Evolutionary conservation across 2,888 invertebrate genomes (phyloP), one percentile per base, ranked within the genome.

Genomic region (Zelleria hepariella): DNA sequence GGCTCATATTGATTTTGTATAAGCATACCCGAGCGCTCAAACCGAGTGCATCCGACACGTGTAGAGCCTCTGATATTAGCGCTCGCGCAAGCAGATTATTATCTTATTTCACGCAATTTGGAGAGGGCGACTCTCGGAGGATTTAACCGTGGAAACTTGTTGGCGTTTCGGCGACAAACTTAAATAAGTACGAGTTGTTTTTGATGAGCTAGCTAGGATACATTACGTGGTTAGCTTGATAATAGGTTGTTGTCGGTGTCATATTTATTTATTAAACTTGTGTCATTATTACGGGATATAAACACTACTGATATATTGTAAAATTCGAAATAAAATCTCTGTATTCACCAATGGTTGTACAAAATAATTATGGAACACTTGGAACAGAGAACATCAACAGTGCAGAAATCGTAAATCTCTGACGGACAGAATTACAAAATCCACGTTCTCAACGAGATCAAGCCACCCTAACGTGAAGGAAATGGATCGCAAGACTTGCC

Each of bases 1-100:
- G 65, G 65, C 62, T 66, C 65, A 76, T 80, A 82, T 82, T 77
- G 80, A 80, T 81, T 80, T 77, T 74, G 64, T 69, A 67, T 67
- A 64, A 66, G 64, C 66, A 68, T 66, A 67, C 63, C 61, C 72
- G 65, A 67, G 62, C 66, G 69, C 63, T 51, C 21, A 32, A 51
- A n/a, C 60, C 62, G 67, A 68, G 66, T 69, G 66, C 65, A 68
- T 66, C 62, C 62, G 60, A 65, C 67, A 65, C 67, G 66, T 68
- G 69, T 65, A 65, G 63, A 59, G 57, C 49, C 24, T 57, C 60
- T 26, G 47, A 57, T 59, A 59, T 58, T 57, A 58, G 56, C 54
- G 51, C 27, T 42, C 54, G 57, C 56, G 53, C 59, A 56, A 32
- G 59, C 59, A 62, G 59, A 60, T 59, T 42, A 54, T 52, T 48